Base-by-base conservation (phyloP, 2,888 invertebrate species). In the Subacronicta megacephala region DNA sequence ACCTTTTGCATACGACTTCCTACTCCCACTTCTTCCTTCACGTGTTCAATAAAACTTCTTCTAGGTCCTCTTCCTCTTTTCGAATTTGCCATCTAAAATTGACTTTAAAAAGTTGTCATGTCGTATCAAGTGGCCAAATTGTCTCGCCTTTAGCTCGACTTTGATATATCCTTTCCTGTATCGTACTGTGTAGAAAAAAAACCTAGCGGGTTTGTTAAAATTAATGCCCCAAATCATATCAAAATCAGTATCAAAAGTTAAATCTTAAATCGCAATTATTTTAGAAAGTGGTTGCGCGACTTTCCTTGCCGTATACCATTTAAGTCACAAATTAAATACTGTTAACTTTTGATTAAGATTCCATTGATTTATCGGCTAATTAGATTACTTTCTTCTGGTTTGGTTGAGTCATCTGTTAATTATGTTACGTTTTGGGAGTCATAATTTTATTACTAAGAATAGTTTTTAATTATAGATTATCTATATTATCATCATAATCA, bases 361-460 rank as follows among this genome's bases (percentile, higher is more conserved):
- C 60, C 44, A 41, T 59, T 75, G 76, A 73, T 75, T 72, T 59
- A 69, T 72, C 12, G 40, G 20, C 57, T 64, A 38, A 64, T 72
- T 69, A 64, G 53, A 62, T 73, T 53, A 58, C 76, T 75, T 73
- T 73, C 76, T 36, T 75, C 61, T 64, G 41, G 29, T 36, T 44
- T 20, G 26, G 43, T 71, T 59, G 66, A 65, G 65, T 71, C 60
- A 66, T 49, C 40, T 12, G 26, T 35, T 49, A 29, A 37, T 49
- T 29, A 52, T 38, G 38, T 71, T 56, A 50, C 37, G 49, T 42
- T n/a, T 13, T 7, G 23, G 15, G 3, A 43, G 7, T 16, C 18
- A 26, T 26, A 15, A 18, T 10, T 31, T n/a, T 40, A 16, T 23
- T 62, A 40, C 47, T 18, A 4, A 0, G 10, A 62, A 63, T 37